These are phyloP conservation scores for Drosophila bunnanda DNA, from an alignment of 2,888 invertebrate species.

Conservation along the genomic window DNA sequence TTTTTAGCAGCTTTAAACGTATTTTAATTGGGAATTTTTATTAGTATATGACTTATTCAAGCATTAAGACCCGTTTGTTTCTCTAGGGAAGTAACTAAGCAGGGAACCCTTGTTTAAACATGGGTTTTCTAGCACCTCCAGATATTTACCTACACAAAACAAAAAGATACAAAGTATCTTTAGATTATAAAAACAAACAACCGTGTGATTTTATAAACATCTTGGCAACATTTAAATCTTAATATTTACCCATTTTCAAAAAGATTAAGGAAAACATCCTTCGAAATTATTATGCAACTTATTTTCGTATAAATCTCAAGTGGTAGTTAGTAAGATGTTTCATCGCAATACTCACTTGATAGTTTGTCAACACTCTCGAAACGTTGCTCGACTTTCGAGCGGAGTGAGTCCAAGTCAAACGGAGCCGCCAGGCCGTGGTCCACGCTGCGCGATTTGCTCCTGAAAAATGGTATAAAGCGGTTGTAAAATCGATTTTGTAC, in stretches of 20 bases:
- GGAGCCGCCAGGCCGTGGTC: conserved; percentile 95
- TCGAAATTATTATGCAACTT: background rate
- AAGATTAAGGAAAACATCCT: background rate
- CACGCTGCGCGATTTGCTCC: conserved; percentile 96
- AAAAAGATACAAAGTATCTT: too few relatives aligned
- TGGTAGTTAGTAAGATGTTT: background rate
- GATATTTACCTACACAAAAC: background rate
- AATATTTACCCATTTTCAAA: background rate
- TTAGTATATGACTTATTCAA: background rate
- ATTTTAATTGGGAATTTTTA: too few relatives aligned
- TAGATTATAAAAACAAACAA: background rate
- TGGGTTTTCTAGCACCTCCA: background rate
- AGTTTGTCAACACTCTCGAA: conserved; percentile 91
- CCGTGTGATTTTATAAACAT: background rate
- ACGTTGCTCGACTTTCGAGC: conserved; percentile 94
- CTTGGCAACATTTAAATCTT: background rate
- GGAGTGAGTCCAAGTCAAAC: conserved; percentile 93
- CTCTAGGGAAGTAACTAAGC: too few relatives aligned
- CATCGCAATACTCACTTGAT: conserved; percentile 84
- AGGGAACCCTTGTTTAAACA: background rate
- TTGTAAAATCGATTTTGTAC: conserved; percentile 52
- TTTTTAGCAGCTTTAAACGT: background rate
- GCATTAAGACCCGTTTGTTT: too few relatives aligned
- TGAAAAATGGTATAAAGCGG: conserved; percentile 85
- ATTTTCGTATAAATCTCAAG: too few relatives aligned